Percentiles rank a stretch among this genome's conserved stretches.
phyloP scores from a whole-genome alignment of 2,797 vertebrate genomes.

The Potorous gilbertii region DNA sequence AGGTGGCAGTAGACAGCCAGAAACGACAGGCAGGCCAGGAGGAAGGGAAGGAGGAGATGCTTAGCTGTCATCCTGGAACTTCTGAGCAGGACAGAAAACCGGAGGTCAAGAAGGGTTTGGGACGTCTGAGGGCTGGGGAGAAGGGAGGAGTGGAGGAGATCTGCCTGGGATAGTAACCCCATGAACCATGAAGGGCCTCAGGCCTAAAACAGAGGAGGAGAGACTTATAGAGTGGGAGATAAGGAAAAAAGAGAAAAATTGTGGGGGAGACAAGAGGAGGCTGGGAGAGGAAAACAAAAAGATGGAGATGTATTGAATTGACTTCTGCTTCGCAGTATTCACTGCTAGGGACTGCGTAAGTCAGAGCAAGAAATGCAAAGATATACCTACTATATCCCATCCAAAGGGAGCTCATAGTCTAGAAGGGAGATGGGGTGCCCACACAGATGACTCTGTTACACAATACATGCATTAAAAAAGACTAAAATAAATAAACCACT shows the following conservation, averaged over 20 bases:
- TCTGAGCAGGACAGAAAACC: constrained; percentile 43
- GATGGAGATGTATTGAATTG: constrained; percentile 42
- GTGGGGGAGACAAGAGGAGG: not conserved
- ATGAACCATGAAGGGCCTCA: not conserved
- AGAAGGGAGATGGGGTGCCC: not conserved
- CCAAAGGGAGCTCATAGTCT: not conserved
- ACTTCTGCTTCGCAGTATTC: constrained; percentile 21
- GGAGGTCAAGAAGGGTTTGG: not conserved
- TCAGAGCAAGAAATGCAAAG: not conserved
- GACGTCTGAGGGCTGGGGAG: not conserved
- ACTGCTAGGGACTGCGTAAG: not conserved
- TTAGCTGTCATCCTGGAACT: constrained; percentile 75
- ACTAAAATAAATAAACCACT: not conserved
- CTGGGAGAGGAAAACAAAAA: constrained; percentile 2
- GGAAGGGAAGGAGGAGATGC: constrained; percentile 78
- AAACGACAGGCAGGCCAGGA: constrained; percentile 80
- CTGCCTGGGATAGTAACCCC: not conserved
- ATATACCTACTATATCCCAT: not conserved
- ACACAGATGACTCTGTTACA: not conserved
- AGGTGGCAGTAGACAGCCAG: constrained; percentile 74
- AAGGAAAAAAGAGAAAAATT: constrained; percentile 24
- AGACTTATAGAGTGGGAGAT: not conserved
- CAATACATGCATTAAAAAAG: not conserved
- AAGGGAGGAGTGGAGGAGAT: not conserved
- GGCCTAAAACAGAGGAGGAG: constrained; percentile 17